Evolutionary conservation across 2,113 vertebrate species (phyloP).

Genomic region (Manacus vitellinus): DNA sequence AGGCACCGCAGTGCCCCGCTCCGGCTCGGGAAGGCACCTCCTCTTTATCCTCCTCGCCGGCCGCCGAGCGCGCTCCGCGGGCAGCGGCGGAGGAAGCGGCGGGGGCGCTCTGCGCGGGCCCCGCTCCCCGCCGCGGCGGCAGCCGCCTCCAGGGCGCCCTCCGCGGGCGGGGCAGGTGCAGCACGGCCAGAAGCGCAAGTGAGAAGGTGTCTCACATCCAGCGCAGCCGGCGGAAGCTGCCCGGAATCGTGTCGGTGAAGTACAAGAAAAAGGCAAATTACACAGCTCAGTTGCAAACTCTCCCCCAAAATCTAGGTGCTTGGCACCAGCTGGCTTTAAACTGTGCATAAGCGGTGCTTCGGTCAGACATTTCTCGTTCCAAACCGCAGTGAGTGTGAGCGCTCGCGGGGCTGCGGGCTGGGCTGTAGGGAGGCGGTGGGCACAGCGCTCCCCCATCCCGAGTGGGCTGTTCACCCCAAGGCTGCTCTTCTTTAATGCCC

Average conservation of each 20-base stretch:
- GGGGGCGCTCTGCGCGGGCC: not conserved
- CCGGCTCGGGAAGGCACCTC: not conserved
- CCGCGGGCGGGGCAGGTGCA: not conserved
- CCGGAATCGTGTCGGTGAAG: not conserved
- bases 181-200: not conserved
- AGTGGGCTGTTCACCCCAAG: not conserved
- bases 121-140: too few species aligned
- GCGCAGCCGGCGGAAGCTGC: not conserved
- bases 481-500: not conserved
- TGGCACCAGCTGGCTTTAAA: not conserved
- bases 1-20: not conserved
- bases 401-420: fast-evolving
- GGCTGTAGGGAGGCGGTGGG: fast-evolving
- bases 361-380: not conserved
- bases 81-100: not conserved
- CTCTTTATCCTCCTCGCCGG: not conserved
- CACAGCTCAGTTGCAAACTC: fast-evolving
- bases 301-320: not conserved
- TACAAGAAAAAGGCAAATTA: not conserved
- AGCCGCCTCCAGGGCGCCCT: fast-evolving
- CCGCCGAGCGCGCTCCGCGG: not conserved
- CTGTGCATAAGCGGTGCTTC: not conserved
- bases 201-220: not conserved
- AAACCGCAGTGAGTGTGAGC: not conserved
- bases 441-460: fast-evolving